A percentile compares a stretch with the other conserved stretches of the same genome.
Conservation (phyloP, 2,888 invertebrate species). For the Drosophila conformis region DNA sequence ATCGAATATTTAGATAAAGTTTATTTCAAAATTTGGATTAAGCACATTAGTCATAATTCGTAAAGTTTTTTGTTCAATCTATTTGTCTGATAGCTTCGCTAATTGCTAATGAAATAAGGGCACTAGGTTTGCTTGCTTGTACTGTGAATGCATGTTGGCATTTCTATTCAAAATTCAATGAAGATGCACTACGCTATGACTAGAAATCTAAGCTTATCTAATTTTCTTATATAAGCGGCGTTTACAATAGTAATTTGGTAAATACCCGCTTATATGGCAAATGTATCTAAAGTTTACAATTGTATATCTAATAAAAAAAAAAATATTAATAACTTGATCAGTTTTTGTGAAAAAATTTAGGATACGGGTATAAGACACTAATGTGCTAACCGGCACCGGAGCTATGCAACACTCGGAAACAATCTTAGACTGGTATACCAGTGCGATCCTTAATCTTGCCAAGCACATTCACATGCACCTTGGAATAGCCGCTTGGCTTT, state of each 20-base stretch:
- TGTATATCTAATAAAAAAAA: constrained; percentile 8
- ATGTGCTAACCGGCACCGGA: neutral
- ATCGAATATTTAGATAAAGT: constrained; percentile 1
- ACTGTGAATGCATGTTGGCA: constrained; percentile 5
- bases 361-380: constrained; percentile 11
- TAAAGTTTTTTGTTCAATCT: neutral
- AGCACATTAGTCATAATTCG: constrained; percentile 4
- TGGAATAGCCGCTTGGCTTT: constrained; percentile 82
- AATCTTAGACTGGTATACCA: constrained; percentile 84
- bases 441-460: constrained; percentile 85
- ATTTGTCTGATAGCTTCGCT: neutral
- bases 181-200: constrained; percentile 7
- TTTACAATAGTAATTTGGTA: neutral
- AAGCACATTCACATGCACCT: constrained; percentile 84
- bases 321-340: neutral
- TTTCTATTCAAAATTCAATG: neutral
- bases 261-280: constrained; percentile 5
- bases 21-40: constrained; percentile 15
- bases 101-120: constrained; percentile 18
- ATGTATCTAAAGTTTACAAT: constrained; percentile 16
- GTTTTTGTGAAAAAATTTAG: neutral
- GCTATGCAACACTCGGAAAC: neutral
- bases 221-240: constrained; percentile 1
- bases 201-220: constrained; percentile 2
- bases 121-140: constrained; percentile 9